Base-by-base conservation (phyloP, 2,888 invertebrate species). In the Tigriopus californicus region DNA sequence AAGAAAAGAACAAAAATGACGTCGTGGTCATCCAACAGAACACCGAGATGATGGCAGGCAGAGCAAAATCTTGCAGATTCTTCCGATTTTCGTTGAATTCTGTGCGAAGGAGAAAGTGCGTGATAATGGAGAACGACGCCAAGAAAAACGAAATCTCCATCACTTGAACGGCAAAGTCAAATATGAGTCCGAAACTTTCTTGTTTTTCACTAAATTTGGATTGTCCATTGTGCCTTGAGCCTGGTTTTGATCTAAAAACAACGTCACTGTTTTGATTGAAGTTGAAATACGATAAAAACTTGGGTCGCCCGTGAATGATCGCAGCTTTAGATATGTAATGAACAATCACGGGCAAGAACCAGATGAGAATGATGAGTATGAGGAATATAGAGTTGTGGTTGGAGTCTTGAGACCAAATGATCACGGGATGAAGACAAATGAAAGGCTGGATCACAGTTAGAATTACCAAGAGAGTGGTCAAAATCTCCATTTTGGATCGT, bases 371-470 rank as follows among this genome's bases (percentile, higher is more conserved):
- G 22, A 33, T 53, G 15, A 53, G 40, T 33, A 53, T 25, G 2
- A 53, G 54, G 33, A 24, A 53, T 10, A 15, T 25, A 15, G 54
- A 6, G 18, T 53, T 53, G 6, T 53, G 54, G n/a, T 33, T 22
- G n/a, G 54, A 53, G 40, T 53, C 54, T 33, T 53, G 54, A 15
- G 33, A 25, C 54, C 54, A 53, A 15, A 53, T 53, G 25, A 53
- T 53, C 33, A 53, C 54, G 5, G 54, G 54, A 40, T 53, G 54
- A 5, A 53, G 54, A 18, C 54, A 53, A 5, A 53, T 53, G 33
- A 53, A 53, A 33, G 54, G 54, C 18, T 53, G 54, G 18, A 53
- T 53, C 15, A 53, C 5, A n/a, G 54, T 53, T n/a, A 53, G 18
- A 18, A 53, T 53, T 11, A 53, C 54, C 24, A 53, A 40, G 25